Evolutionary conservation across 2,797 vertebrate species (phyloP), one percentile per base, ranked within the genome.

Genomic region (Gouania willdenowi): DNA sequence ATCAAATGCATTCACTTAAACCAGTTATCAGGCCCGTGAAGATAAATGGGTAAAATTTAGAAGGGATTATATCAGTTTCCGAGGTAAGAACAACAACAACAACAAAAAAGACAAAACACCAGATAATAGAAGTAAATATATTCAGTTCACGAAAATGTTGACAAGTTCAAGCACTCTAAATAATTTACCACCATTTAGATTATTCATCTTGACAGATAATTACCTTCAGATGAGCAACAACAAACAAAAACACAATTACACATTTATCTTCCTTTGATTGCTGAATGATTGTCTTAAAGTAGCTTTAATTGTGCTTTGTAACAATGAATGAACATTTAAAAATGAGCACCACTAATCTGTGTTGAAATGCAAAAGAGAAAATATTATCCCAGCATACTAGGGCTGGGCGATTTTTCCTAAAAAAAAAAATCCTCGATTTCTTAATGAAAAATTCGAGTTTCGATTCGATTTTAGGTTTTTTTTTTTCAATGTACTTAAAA

Each of bases 11-110:
- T n/a, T n/a, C n/a, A n/a, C n/a, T n/a, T n/a, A n/a, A n/a, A n/a
- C n/a, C n/a, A n/a, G n/a, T 54, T 42, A 64, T 65, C 15, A 63
- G 42, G 31, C 59, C 59, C 68, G 70, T 59, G 56, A 71, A 80
- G 50, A 79, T 41, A 38, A 55, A 66, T 50, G 40, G 81, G 69
- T 87, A 89, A 87, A 80, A 88, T 82, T 84, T 48, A 87, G 55
- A 54, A 42, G 41, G 7, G 27, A 51, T 71, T 74, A 67, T 66
- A 51, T 26, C 57, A 0, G 66, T 88, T 87, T 72, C 82, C 71
- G 80, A 68, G 79, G 79, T 76, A 83, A 87, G 38, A 54, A 40
- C 29, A 5, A 19, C 17, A 2, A 46, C 44, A 43, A 61, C 66
- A 70, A 55, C 51, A 60, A 68, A 41, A 64, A 66, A 59, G 26